Evolutionary conservation across 1,140 invertebrate genomes (phyloP).

Genomic region (Cephus cinctus): DNA sequence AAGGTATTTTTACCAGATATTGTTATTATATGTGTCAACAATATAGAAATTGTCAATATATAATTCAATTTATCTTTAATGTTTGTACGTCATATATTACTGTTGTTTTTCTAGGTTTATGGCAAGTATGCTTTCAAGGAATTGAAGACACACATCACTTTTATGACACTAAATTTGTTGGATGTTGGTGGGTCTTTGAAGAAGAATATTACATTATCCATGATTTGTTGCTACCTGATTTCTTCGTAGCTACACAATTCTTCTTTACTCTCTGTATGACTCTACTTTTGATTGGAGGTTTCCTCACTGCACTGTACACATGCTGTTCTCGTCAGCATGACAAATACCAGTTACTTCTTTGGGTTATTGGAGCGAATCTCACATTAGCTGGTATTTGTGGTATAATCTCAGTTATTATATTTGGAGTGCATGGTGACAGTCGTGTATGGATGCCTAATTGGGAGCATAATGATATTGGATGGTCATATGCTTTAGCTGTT

Average conservation of each 20-base stretch:
- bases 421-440: conserved; percentile 86
- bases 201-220: conserved; percentile 91
- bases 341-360: conserved; percentile 71
- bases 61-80: conserved; percentile 10
- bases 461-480: conserved; percentile 93
- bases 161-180: conserved; percentile 75
- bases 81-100: conserved; percentile 7
- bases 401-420: conserved; percentile 72
- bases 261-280: conserved; percentile 87
- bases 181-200: conserved; percentile 92
- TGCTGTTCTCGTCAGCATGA: conserved; percentile 77
- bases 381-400: conserved; percentile 74
- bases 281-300: conserved; percentile 69
- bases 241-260: conserved; percentile 91
- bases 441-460: conserved; percentile 96
- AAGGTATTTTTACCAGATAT: too few relatives aligned
- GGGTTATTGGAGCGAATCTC: conserved; percentile 71
- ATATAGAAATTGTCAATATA: too few relatives aligned
- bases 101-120: conserved; percentile 81
- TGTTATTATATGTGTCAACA: too few relatives aligned
- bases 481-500: conserved; percentile 87
- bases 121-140: conserved; percentile 87
- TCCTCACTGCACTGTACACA: conserved; percentile 71
- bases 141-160: conserved; percentile 80
- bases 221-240: conserved; percentile 78